Percentiles rank a stretch among this genome's conserved stretches.
Evolutionary conservation across 2,797 vertebrate species (phyloP).

Genomic region (Phrynocephalus forsythii): DNA sequence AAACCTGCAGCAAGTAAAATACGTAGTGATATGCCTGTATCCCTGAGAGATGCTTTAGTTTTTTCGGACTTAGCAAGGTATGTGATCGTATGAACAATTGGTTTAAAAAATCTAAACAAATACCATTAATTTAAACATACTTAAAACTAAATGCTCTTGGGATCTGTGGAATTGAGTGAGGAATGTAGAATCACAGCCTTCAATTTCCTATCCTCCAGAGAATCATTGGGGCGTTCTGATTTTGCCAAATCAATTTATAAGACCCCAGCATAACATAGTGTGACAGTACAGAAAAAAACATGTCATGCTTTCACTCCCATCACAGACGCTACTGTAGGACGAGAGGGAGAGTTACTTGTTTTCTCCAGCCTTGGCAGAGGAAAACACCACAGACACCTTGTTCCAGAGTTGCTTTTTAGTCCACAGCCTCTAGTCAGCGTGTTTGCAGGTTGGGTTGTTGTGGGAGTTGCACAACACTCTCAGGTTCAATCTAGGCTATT

Average conservation of each 20-base stretch:
- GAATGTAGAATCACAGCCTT: neutral
- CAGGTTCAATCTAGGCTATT: neutral
- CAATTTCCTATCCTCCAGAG: neutral
- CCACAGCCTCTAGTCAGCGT: too few species aligned
- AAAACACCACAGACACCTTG: neutral
- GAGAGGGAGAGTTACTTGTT: neutral
- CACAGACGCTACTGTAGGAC: neutral
- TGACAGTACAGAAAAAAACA: neutral
- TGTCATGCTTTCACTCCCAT: neutral
- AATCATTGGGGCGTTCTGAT: neutral
- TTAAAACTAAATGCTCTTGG: neutral
- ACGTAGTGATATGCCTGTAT: conserved; percentile 74
- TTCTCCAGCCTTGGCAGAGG: neutral
- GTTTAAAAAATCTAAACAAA: neutral
- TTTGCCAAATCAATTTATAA: too few species aligned
- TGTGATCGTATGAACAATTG: conserved; percentile 30
- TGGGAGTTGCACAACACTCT: too few species aligned
- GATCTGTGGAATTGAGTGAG: neutral
- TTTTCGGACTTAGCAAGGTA: conserved; percentile 82
- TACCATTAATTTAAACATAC: neutral
- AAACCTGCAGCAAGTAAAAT: conserved; percentile 77
- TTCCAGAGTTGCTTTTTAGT: neutral
- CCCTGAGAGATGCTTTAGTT: conserved; percentile 79
- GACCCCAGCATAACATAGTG: neutral
- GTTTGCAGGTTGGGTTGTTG: too few species aligned